Evolutionary conservation across 2,797 vertebrate genomes (phyloP).

Genomic region (Octomys mimax): DNA sequence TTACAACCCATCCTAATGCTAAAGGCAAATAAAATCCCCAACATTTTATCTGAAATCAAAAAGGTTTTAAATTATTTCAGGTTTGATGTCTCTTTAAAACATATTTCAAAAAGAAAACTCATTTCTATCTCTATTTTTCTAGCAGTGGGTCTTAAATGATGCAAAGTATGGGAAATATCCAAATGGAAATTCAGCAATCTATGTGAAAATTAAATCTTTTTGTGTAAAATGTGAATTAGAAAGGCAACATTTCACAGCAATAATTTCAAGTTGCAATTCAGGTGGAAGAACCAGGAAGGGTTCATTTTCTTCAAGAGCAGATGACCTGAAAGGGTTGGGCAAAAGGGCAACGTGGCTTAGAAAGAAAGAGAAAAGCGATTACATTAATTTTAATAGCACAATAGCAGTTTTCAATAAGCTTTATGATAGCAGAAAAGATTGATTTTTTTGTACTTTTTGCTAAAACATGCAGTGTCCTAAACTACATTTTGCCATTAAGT

Average conservation of each 20-base stretch:
- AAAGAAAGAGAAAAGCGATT: conserved; percentile 66
- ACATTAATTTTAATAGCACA: conserved; percentile 81
- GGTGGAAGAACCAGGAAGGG: conserved; percentile 37
- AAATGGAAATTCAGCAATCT: conserved; percentile 44
- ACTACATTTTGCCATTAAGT: conserved; percentile 62
- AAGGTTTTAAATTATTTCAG: not conserved
- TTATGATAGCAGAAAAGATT: conserved; percentile 75
- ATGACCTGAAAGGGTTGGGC: conserved; percentile 31
- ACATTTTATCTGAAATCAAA: conserved; percentile 65
- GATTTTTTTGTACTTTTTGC: conserved; percentile 70
- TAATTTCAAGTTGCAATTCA: conserved; percentile 64
- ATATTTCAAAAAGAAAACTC: conserved; percentile 60
- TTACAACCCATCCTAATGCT: not conserved
- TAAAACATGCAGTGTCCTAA: conserved; percentile 66
- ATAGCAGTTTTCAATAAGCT: conserved; percentile 76
- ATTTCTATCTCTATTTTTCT: not conserved
- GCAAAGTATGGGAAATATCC: conserved; percentile 56
- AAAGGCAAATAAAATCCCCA: conserved; percentile 23
- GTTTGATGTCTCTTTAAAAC: not conserved
- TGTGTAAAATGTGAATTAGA: conserved; percentile 34
- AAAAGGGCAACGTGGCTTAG: conserved; percentile 54
- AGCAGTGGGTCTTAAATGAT: conserved; percentile 9
- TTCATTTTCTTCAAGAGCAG: conserved; percentile 35
- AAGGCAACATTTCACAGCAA: conserved; percentile 58
- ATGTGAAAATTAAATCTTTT: conserved; percentile 72